Evolutionary conservation across 2,888 invertebrate species (phyloP).

Genomic region (Druceiella hillmani): DNA sequence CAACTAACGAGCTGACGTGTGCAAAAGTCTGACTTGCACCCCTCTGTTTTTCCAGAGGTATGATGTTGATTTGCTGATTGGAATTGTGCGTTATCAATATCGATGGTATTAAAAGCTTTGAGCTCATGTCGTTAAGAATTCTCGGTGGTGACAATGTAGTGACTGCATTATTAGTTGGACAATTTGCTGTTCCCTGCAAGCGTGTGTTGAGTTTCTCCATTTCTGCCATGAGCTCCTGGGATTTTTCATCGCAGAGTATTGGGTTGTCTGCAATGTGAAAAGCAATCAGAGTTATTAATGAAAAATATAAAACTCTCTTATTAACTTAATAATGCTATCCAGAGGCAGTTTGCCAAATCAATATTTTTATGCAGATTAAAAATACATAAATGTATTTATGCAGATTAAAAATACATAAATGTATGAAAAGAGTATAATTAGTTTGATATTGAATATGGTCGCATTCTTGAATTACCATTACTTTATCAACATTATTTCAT

Average conservation of each 20-base stretch:
- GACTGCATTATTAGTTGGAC: conserved; percentile 34
- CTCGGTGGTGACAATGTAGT: conserved; percentile 36
- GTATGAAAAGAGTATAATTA: too few species aligned
- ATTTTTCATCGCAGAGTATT: conserved; percentile 67
- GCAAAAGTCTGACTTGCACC: conserved; percentile 16
- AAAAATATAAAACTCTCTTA: conserved; percentile 2
- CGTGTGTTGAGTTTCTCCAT: conserved; percentile 69
- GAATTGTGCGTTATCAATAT: conserved; percentile 33
- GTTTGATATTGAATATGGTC: too few species aligned
- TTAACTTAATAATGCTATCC: conserved; percentile 5
- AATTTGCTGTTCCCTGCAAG: conserved; percentile 61
- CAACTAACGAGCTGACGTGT: conserved; percentile 38
- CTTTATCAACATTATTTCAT: too few species aligned
- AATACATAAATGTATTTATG: too few species aligned
- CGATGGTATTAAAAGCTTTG: conserved; percentile 27
- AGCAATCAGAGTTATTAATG: conserved; percentile 8
- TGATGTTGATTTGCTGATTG: conserved; percentile 27
- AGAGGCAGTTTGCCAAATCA: conserved; percentile 2
- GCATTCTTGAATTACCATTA: too few species aligned
- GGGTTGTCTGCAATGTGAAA: conserved; percentile 64
- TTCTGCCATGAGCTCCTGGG: conserved; percentile 63
- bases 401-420: too few species aligned
- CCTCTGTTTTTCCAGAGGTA: conserved; percentile 23
- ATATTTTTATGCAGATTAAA: too few species aligned
- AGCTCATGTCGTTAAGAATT: conserved; percentile 36